Evolutionary conservation across 2,888 invertebrate genomes (phyloP).

Genomic region (Meliscaeva auricollis): DNA sequence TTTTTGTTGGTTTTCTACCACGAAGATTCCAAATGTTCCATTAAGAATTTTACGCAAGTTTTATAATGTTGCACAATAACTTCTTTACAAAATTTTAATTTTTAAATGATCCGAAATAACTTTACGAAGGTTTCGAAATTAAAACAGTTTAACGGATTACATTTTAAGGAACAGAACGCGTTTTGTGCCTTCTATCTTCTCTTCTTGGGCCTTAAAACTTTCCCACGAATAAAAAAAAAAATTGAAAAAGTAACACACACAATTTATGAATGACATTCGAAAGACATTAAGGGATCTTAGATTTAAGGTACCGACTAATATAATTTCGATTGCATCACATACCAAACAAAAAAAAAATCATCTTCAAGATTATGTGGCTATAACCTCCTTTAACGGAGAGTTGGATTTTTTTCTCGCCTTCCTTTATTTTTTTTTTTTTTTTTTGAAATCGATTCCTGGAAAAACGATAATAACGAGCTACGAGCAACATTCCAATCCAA

Average conservation of each 20-base stretch:
- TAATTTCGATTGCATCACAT: conserved; percentile 20
- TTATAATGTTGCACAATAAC: too few relatives aligned
- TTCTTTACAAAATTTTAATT: too few relatives aligned
- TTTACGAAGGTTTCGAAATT: too few relatives aligned
- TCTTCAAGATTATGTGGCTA: conserved; percentile 26
- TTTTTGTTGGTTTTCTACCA: too few relatives aligned
- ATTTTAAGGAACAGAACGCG: too few relatives aligned
- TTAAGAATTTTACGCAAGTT: too few relatives aligned
- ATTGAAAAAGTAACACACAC: conserved; percentile 34
- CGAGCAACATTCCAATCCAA: conserved; percentile 39
- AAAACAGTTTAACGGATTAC: too few relatives aligned
- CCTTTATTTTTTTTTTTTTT: too few relatives aligned
- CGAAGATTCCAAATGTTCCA: too few relatives aligned
- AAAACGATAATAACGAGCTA: conserved; percentile 53
- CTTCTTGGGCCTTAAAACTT: conserved; percentile 23
- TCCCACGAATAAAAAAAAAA: conserved; percentile 58
- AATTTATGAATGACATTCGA: conserved; percentile 70
- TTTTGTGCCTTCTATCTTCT: too few relatives aligned
- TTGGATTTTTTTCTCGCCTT: conserved; percentile 22
- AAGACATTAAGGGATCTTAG: conserved; percentile 38
- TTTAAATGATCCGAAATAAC: too few relatives aligned
- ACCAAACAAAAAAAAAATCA: conserved; percentile 10
- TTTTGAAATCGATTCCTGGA: conserved; percentile 54
- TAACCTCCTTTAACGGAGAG: background rate
- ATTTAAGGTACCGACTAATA: conserved; percentile 15